phyloP scores from a whole-genome alignment of 23 tunicate species.

The Halocynthia aurantium region DNA sequence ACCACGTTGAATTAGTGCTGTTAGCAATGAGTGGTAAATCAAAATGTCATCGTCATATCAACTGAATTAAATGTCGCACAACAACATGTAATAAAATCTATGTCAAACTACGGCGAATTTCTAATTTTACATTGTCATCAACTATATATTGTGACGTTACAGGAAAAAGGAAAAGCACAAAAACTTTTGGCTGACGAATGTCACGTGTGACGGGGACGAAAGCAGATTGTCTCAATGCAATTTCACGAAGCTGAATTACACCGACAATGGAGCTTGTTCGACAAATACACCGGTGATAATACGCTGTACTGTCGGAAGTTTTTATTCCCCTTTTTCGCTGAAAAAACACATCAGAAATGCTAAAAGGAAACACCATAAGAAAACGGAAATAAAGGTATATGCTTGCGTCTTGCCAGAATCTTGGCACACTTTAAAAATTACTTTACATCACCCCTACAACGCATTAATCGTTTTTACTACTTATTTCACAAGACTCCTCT shows the following conservation, averaged over 20 bases:
- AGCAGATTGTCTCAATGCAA: conserved; percentile 42
- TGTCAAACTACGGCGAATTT: neutral
- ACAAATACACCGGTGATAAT: conserved; percentile 27
- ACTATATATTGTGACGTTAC: too few species aligned
- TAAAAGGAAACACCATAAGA: conserved; percentile 19
- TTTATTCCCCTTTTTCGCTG: conserved; percentile 6
- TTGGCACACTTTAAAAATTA: neutral
- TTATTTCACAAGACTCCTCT: conserved; percentile 21
- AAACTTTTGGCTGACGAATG: conserved; percentile 51
- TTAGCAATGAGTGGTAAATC: too few species aligned
- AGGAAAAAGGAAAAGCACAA: neutral
- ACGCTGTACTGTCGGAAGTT: conserved; percentile 7
- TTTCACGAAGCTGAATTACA: conserved; percentile 12
- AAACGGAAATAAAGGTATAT: neutral
- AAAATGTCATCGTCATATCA: too few species aligned
- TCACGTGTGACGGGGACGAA: conserved; percentile 66
- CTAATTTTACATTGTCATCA: neutral
- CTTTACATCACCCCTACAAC: neutral
- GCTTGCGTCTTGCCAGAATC: neutral
- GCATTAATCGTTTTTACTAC: neutral
- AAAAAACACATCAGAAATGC: conserved; percentile 6
- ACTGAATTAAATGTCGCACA: too few species aligned
- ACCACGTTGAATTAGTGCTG: too few species aligned
- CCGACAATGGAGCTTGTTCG: conserved; percentile 14
- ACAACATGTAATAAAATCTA: too few species aligned